Percentiles rank a stretch among this genome's conserved stretches.
phyloP scores from a whole-genome alignment of 2,113 vertebrate genomes.

The Eira barbara region DNA sequence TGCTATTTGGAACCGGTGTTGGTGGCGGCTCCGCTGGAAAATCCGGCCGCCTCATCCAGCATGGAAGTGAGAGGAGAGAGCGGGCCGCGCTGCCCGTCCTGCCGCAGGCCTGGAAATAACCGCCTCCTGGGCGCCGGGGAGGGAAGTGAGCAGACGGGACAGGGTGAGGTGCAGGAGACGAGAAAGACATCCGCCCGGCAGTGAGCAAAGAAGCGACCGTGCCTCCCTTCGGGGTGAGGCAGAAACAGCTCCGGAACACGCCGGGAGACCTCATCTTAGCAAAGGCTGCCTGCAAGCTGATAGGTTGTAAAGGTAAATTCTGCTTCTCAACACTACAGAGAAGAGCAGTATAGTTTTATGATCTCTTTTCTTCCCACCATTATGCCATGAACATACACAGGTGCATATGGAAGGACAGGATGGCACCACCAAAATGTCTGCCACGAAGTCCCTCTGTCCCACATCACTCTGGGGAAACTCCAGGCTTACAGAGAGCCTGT shows the following conservation, averaged over 20 bases:
- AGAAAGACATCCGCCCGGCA: neutral
- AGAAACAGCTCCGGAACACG: neutral
- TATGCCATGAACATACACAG: neutral
- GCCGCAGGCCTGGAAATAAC: neutral
- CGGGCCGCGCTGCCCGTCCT: fast-evolving
- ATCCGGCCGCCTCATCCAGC: neutral
- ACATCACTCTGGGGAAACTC: neutral
- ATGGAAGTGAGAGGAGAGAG: fast-evolving
- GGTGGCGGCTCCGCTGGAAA: neutral
- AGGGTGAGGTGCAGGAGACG: neutral
- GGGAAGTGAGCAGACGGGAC: neutral
- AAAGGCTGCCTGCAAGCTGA: neutral
- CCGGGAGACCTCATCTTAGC: neutral
- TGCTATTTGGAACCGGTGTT: neutral
- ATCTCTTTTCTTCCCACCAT: neutral
- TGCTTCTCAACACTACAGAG: neutral
- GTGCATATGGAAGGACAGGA: neutral
- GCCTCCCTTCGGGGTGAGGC: neutral
- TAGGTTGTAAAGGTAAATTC: neutral
- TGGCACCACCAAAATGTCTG: neutral
- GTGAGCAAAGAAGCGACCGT: fast-evolving
- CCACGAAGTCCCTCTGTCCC: neutral
- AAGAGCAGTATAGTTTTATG: neutral
- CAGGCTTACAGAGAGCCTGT: neutral
- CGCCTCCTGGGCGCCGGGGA: neutral